Evolutionary conservation across 2,888 invertebrate genomes (phyloP).

Genomic region (Sisyra terminalis): DNA sequence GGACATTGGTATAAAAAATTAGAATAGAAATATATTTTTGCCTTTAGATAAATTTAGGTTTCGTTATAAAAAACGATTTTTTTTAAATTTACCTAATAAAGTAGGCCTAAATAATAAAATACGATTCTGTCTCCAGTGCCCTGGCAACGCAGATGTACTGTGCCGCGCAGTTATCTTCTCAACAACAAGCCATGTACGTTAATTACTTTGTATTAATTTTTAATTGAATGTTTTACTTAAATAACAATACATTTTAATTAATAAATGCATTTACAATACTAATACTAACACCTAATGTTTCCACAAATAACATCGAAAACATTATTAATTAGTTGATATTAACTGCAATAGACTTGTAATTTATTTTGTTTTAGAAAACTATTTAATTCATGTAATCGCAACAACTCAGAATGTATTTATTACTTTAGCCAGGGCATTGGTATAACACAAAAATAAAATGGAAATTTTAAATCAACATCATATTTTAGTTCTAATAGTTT

Average conservation of each 20-base stretch:
- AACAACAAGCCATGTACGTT: slow-evolving; percentile 90
- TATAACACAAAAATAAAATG: slow-evolving; percentile 27
- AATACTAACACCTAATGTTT: neutral
- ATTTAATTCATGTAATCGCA: neutral
- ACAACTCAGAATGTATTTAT: slow-evolving; percentile 3
- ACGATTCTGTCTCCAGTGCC: slow-evolving; percentile 70
- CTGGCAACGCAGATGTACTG: slow-evolving; percentile 94
- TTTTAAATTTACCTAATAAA: too few relatives aligned
- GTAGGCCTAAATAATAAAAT: too few relatives aligned
- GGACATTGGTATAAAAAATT: slow-evolving; percentile 14
- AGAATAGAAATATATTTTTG: slow-evolving; percentile 1
- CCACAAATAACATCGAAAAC: too few relatives aligned
- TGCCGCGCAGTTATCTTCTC: slow-evolving; percentile 78
- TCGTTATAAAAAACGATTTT: neutral
- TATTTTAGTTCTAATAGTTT: too few relatives aligned
- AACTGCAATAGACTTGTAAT: slow-evolving; percentile 6
- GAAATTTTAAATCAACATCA: too few relatives aligned
- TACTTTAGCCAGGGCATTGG: slow-evolving; percentile 76
- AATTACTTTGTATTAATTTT: slow-evolving; percentile 10
- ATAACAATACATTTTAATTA: slow-evolving; percentile 6
- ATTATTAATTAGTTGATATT: too few relatives aligned
- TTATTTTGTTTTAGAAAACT: slow-evolving; percentile 7
- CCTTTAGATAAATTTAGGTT: neutral
- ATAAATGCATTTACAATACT: slow-evolving; percentile 6
- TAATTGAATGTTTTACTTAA: slow-evolving; percentile 6